These are phyloP conservation scores for Microctonus hyperodae DNA, from an alignment of 2,888 invertebrate species.

Conservation along the genomic window DNA sequence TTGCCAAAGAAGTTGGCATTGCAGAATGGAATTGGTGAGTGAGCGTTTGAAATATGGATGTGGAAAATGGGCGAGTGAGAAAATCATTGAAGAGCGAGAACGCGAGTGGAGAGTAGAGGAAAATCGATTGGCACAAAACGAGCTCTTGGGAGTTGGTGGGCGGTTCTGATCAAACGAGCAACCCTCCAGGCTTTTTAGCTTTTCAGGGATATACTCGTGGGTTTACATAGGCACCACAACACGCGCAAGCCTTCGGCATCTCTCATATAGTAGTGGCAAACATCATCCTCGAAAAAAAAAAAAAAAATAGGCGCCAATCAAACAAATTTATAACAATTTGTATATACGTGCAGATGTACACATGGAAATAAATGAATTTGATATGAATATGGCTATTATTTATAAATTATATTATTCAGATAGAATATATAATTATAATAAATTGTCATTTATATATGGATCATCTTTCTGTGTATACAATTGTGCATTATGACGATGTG, in stretches of 20 bases:
- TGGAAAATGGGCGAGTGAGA: slow-evolving; percentile 12
- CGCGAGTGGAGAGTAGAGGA: slow-evolving; percentile 24
- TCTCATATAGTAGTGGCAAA: not conserved
- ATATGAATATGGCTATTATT: not conserved
- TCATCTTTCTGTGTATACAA: not conserved
- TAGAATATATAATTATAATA: not conserved
- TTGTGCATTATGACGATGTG: not conserved
- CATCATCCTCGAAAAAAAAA: not conserved
- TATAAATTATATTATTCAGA: not conserved
- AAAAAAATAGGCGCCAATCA: not conserved
- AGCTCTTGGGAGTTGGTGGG: slow-evolving; percentile 33
- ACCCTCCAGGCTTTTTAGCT: slow-evolving; percentile 34
- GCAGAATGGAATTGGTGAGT: slow-evolving; percentile 50
- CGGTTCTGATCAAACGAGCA: slow-evolving; percentile 35
- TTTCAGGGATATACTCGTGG: slow-evolving; percentile 28
- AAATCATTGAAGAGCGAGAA: not conserved
- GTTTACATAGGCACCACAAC: slow-evolving; percentile 21
- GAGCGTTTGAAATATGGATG: slow-evolving; percentile 43
- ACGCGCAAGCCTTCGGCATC: slow-evolving; percentile 25
- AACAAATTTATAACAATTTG: not conserved
- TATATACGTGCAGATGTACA: not conserved
- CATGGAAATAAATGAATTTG: not conserved
- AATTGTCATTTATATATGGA: slow-evolving; percentile 1
- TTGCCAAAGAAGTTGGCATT: slow-evolving; percentile 40
- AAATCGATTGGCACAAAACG: slow-evolving; percentile 34